Percentiles rank a stretch among this genome's conserved stretches.
Evolutionary conservation across 1,140 invertebrate species (phyloP).

Genomic region (Drosophila yakuba): DNA sequence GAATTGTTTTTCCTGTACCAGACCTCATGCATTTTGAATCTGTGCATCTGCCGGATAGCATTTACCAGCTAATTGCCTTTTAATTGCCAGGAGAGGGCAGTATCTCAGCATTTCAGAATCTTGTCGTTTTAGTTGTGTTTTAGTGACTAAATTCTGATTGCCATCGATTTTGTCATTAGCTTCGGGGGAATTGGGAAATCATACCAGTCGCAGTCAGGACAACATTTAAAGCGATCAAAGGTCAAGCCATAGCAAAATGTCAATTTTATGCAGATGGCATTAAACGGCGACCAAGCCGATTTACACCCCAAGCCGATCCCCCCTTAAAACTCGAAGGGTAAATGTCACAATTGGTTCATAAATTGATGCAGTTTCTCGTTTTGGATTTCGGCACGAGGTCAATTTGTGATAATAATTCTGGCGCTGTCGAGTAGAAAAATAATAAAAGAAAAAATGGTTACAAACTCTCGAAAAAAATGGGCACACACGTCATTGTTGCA

Average conservation of each 20-base stretch:
- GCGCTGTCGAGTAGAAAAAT: conserved; percentile 17
- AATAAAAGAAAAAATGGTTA: conserved; percentile 18
- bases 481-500: conserved; percentile 53
- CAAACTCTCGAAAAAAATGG: conserved; percentile 41
- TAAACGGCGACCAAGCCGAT: conserved; percentile 14
- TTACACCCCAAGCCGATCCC: conserved; percentile 21
- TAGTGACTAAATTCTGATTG: conserved; percentile 22
- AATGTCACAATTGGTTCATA: conserved; percentile 59
- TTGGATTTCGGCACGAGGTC: conserved; percentile 56
- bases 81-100: conserved; percentile 57
- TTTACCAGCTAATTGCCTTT: conserved; percentile 72
- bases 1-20: conserved; percentile 2
- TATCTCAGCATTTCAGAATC: conserved; percentile 1
- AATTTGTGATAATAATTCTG: conserved; percentile 65
- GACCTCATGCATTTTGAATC: conserved; percentile 26
- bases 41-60: conserved; percentile 25
- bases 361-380: conserved; percentile 48
- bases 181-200: conserved; percentile 6
- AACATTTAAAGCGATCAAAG: conserved; percentile 36
- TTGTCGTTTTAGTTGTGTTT: conserved; percentile 12
- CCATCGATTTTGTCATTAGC: conserved; percentile 52
- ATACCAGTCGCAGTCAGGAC: conserved; percentile 1
- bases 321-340: neutral
- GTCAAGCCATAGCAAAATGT: conserved; percentile 26
- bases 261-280: conserved; percentile 37